Evolutionary conservation across 1,140 invertebrate genomes (phyloP).

Genomic region (roundworm (Caenorhabditis elegans)): WBcel235 BX284602.5:14464001-14464500

Average conservation of each 20-base stretch:
- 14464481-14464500: too few species aligned
- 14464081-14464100: slow-evolving; percentile 53
- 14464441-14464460: too few species aligned
- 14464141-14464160: too few species aligned
- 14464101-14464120: slow-evolving; percentile 51
- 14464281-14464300: slow-evolving; percentile 44
- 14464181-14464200: slow-evolving; percentile 42
- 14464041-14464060: slow-evolving; percentile 48
- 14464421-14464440: too few species aligned
- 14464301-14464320: slow-evolving; percentile 38
- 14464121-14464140: too few species aligned
- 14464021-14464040: slow-evolving; percentile 32
- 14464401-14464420: too few species aligned
- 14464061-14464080: slow-evolving; percentile 50
- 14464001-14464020: slow-evolving; percentile 37
- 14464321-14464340: slow-evolving; percentile 18
- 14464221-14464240: slow-evolving; percentile 42
- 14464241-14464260: slow-evolving; percentile 49
- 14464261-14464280: slow-evolving; percentile 44
- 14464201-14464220: slow-evolving; percentile 44
- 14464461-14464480: too few species aligned
- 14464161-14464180: slow-evolving; percentile 43
- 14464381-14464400: too few species aligned
- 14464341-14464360: background rate
- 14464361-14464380: too few species aligned